Conservation (phyloP, 2,113 vertebrate species). For the Eidolon helvum region DNA sequence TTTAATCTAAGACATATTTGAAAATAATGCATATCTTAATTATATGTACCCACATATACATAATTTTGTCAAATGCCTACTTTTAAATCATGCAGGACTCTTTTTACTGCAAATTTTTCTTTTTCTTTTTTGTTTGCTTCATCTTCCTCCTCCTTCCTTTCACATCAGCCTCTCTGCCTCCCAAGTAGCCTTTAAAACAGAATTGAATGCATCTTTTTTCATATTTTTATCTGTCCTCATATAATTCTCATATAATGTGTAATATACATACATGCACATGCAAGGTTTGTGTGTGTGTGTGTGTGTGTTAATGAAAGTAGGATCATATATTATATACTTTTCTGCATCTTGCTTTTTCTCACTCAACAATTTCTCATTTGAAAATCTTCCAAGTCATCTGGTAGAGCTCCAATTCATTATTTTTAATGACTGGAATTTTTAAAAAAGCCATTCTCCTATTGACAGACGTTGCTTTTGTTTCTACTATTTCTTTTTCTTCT, state of each 20-base stretch:
- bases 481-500: background rate
- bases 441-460: background rate
- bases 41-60: background rate
- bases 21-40: background rate
- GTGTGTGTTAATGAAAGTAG: background rate
- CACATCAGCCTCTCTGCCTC: background rate
- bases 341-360: conserved; percentile 46
- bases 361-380: conserved; percentile 20
- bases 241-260: background rate
- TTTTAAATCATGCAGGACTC: background rate
- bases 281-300: background rate
- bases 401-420: background rate
- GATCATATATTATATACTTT: background rate
- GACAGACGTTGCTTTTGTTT: conserved; percentile 6
- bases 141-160: background rate
- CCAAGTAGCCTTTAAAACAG: background rate
- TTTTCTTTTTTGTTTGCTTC: background rate
- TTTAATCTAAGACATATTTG: background rate
- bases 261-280: background rate
- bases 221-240: background rate
- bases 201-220: background rate
- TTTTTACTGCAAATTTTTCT: background rate
- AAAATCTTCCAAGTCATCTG: conserved; percentile 16
- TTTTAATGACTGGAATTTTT: conserved; percentile 31
- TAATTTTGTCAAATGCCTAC: background rate